A percentile compares a stretch with the other conserved stretches of the same genome.
Evolutionary conservation across 2,113 vertebrate species (phyloP).

Genomic region (Zosterops borbonicus): DNA sequence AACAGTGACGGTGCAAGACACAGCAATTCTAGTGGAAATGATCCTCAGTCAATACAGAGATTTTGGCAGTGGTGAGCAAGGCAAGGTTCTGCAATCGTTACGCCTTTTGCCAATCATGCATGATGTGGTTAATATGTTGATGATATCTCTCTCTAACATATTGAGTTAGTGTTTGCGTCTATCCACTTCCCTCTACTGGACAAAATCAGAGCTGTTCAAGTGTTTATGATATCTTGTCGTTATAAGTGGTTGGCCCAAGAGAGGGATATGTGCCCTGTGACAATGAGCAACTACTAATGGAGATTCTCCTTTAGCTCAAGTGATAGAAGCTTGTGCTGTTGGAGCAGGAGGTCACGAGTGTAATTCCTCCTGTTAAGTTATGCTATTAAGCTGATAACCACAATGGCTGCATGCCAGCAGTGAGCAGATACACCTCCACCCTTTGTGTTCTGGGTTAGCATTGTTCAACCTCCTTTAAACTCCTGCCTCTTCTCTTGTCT

Average conservation of each 20-base stretch:
- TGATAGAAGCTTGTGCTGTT: constrained; percentile 47
- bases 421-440: constrained; percentile 36
- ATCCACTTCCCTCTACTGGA: constrained; percentile 67
- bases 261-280: constrained; percentile 26
- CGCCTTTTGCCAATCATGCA: neutral
- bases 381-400: constrained; percentile 63
- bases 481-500: neutral
- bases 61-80: neutral
- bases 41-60: neutral
- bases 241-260: constrained; percentile 60
- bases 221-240: constrained; percentile 45
- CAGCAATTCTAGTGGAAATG: neutral
- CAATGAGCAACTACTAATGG: constrained; percentile 59
- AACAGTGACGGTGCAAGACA: neutral
- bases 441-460: constrained; percentile 36
- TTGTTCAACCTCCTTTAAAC: neutral
- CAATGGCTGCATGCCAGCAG: constrained; percentile 48
- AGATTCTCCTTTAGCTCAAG: constrained; percentile 57
- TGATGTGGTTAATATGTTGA: constrained; percentile 39
- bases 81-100: neutral
- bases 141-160: constrained; percentile 35
- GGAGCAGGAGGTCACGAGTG: constrained; percentile 43
- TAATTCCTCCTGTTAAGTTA: constrained; percentile 58
- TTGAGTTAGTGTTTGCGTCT: constrained; percentile 56
- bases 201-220: constrained; percentile 63